Conservation (phyloP, 2,888 invertebrate species). For the Rhamnusium bicolor region DNA sequence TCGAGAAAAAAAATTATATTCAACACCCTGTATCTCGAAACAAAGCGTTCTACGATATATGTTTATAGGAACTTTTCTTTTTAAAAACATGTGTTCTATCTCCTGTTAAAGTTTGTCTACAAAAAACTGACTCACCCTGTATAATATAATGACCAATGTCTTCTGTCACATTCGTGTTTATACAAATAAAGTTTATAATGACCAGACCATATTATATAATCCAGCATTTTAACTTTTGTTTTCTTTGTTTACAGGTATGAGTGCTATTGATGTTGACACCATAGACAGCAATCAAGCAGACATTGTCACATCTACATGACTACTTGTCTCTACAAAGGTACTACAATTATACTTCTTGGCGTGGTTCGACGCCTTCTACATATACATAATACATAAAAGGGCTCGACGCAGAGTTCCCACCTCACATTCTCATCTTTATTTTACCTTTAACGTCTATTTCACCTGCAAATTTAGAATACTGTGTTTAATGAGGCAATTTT, state of each 20-base stretch:
- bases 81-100: too few relatives aligned
- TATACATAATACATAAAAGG: conserved; percentile 27
- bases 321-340: conserved; percentile 36
- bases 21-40: too few relatives aligned
- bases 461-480: not conserved
- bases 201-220: not conserved
- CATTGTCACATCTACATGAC: conserved; percentile 29
- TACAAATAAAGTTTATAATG: not conserved
- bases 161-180: too few relatives aligned
- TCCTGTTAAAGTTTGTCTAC: too few relatives aligned
- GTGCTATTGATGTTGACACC: conserved; percentile 21
- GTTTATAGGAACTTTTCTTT: too few relatives aligned
- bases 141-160: too few relatives aligned
- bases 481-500: not conserved
- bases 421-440: not conserved
- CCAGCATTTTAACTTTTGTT: not conserved
- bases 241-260: conserved; percentile 15
- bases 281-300: conserved; percentile 26
- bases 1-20: too few relatives aligned
- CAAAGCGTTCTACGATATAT: too few relatives aligned
- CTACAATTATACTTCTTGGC: conserved; percentile 39
- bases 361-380: conserved; percentile 25
- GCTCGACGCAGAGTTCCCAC: not conserved
- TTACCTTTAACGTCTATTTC: not conserved
- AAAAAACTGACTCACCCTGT: too few relatives aligned